Evolutionary conservation across 2,113 vertebrate species (phyloP).

Genomic region (Murina feae): DNA sequence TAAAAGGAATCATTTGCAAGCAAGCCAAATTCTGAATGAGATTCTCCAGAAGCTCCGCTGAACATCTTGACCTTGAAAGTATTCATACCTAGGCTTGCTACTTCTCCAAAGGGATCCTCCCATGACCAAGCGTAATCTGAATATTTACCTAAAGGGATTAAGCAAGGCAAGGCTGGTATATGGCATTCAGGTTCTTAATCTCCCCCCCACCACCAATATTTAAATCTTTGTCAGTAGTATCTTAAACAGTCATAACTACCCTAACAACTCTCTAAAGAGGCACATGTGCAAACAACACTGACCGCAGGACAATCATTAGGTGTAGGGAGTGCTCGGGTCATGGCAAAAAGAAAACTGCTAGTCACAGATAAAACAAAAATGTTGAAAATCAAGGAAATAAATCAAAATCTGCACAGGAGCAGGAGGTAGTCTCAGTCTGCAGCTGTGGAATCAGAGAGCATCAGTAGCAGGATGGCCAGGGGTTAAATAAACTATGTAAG

Average conservation of each 20-base stretch:
- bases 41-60: not conserved
- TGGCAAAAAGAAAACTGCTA: not conserved
- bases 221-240: slow-evolving; percentile 12
- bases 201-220: not conserved
- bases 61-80: not conserved
- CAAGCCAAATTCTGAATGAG: slow-evolving; percentile 1
- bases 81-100: not conserved
- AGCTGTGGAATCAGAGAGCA: not conserved
- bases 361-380: slow-evolving; percentile 12
- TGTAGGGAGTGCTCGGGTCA: not conserved
- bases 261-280: not conserved
- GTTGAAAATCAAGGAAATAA: not conserved
- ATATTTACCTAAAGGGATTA: not conserved
- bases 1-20: slow-evolving; percentile 3
- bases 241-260: not conserved
- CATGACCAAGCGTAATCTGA: not conserved
- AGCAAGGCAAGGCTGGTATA: not conserved
- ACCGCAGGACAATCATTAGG: not conserved
- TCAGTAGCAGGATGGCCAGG: not conserved
- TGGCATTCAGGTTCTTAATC: not conserved
- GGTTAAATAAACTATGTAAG: not conserved
- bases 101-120: not conserved
- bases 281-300: not conserved
- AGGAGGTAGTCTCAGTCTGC: not conserved
- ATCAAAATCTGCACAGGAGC: not conserved